Evolutionary conservation across 2,797 vertebrate species (phyloP), one percentile per base, ranked within the genome.

Genomic region (Sternotherus odoratus): DNA sequence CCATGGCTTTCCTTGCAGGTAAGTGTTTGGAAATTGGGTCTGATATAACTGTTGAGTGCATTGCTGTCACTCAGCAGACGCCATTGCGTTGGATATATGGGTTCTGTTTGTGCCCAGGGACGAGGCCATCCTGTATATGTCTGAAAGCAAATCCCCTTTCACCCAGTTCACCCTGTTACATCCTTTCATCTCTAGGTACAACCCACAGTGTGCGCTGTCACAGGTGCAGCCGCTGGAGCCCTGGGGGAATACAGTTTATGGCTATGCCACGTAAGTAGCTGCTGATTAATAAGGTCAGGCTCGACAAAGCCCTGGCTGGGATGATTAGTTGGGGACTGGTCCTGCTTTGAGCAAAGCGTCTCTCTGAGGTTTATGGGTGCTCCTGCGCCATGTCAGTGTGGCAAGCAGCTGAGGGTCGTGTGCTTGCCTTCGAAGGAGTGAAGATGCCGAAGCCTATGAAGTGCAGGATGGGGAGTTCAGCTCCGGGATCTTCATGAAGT

Each of bases 401-500:
- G 11, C 54, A 93, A 74, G 83, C 49, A 63, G 48, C 26, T 48
- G 19, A 88, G 33, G 72, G 15, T 66, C 2, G 7, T 53, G 36
- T 48, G 30, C 39, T 89, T 94, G 5, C 49, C 66, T 63, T 89
- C 92, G 56, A 95, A 99, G 99, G 93, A 98, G 98, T 1, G 99
- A 99, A 97, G 98, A 99, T 94, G 98, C 99, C 21, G 99, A 99
- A 95, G 99, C 99, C 5, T 99, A 98, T 54, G 99, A 99, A 94
- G 97, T 99, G 83, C 99, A 99, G 91, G 98, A 99, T 5, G 98
- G 98, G 36, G 98, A 98, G 7, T 98, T 98, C 95, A 99, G 99
- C 95, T 98, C 98, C 39, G 99, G 99, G n/a, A 99, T 99, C 95
- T 99, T 99, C 96, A 99, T 99, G 50, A 99, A 99, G 86, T 99